Base-by-base conservation (phyloP, 2,113 vertebrate genomes). In the Lagopus leucura region DNA sequence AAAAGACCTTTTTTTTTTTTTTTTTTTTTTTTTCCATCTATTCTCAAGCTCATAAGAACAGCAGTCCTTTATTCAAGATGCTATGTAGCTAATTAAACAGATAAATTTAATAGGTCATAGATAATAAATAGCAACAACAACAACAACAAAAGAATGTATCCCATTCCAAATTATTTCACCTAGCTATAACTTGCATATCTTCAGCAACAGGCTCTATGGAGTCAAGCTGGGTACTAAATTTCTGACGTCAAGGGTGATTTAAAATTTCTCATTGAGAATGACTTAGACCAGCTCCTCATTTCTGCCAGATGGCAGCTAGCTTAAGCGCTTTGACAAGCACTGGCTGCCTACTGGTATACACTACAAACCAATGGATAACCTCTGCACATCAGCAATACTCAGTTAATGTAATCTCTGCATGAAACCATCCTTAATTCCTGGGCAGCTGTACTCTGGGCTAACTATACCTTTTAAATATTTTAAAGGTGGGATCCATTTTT, bases 271-370 rank as follows among this genome's bases (percentile, higher is more conserved):
- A 90, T 47, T 66, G 74, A 81, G 58, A 93, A 82, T 78, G 34
- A 89, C 77, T 93, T 93, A 76, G 43, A 93, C 24, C 74, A 90
- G 13, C 20, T 93, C 58, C 27, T 87, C 24, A 79, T 78, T 89
- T 89, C 74, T 93, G 89, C 73, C 96, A 96, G 83, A 88, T 89
- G 88, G 83, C 77, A 90, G 72, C 47, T 64, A 71, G 50, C 64
- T 81, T 88, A 81, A 82, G 30, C 65, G 82, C 45, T 93, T 73
- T 4, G 7, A 88, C 65, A 92, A 90, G 73, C 32, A 54, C n/a
- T 76, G 70, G 40, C 86, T 93, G 92, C 84, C 81, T 90, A 17
- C 12, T 76, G 30, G 79, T 79, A 93, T 90, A 58, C 73, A n/a
- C 67, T 90, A 43, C 66, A 79, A 87, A 40, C 52, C 90, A 93